These are phyloP conservation scores for Stichopus chloronotus DNA, from an alignment of 35 echinoderm and acorn worm genomes.

Conservation along the genomic window DNA sequence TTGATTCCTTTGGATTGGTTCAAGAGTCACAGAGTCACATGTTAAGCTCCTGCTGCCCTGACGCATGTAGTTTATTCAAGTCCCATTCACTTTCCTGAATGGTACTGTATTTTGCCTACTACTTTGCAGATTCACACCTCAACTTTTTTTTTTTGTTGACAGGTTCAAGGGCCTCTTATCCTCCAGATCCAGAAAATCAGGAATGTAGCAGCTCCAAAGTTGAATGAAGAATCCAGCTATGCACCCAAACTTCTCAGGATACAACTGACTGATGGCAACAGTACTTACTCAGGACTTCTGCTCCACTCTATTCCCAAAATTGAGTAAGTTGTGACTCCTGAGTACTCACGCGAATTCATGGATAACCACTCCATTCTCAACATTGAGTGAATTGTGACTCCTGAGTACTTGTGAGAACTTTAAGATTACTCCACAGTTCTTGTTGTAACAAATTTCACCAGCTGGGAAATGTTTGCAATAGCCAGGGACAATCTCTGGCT, in stretches of 20 bases:
- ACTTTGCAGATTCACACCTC: too few relatives aligned
- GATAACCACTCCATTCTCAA: background rate
- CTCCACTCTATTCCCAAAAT: slow-evolving; percentile 80
- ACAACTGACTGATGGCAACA: slow-evolving; percentile 87
- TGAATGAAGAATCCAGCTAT: slow-evolving; percentile 85
- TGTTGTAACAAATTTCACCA: too few relatives aligned
- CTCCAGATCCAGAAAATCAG: slow-evolving; percentile 91
- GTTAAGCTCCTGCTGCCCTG: too few relatives aligned
- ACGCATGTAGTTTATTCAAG: too few relatives aligned
- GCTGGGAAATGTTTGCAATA: too few relatives aligned
- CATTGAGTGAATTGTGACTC: background rate
- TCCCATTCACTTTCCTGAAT: too few relatives aligned
- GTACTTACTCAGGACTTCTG: slow-evolving; percentile 68
- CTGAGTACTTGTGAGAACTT: background rate
- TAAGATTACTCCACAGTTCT: too few relatives aligned
- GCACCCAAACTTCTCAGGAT: slow-evolving; percentile 82
- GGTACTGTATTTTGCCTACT: too few relatives aligned
- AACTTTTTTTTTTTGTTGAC: background rate
- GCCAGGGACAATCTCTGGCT: too few relatives aligned
- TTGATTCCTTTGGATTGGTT: too few relatives aligned
- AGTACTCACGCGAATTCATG: background rate
- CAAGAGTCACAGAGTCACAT: too few relatives aligned
- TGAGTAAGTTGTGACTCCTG: slow-evolving; percentile 50
- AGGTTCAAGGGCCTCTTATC: slow-evolving; percentile 90
- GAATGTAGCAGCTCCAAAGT: slow-evolving; percentile 88